Conservation (phyloP, 1,140 invertebrate genomes). For the Leguminivora glycinivorella region DNA sequence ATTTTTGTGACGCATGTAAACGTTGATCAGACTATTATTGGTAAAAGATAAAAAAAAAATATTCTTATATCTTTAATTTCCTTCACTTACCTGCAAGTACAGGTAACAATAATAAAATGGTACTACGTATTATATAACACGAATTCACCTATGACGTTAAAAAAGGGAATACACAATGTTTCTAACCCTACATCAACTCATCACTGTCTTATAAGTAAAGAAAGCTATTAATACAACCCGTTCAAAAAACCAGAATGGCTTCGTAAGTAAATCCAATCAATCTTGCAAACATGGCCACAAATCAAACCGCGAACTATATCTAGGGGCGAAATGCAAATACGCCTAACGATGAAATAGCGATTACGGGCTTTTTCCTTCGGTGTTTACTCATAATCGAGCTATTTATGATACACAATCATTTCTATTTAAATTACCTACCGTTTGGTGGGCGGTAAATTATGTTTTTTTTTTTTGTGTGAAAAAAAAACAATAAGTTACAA, state of each 20-base stretch:
- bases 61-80: too few relatives aligned
- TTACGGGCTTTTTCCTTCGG: slow-evolving; percentile 16
- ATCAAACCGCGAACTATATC: slow-evolving; percentile 20
- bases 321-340: slow-evolving; percentile 26
- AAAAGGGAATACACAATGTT: background rate
- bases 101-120: too few relatives aligned
- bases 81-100: too few relatives aligned
- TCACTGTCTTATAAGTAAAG: background rate
- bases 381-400: background rate
- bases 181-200: slow-evolving; percentile 1
- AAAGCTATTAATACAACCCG: slow-evolving; percentile 6
- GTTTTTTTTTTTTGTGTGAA: too few relatives aligned
- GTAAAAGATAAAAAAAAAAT: too few relatives aligned
- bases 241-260: slow-evolving; percentile 8
- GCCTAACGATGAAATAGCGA: slow-evolving; percentile 16
- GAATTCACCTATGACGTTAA: background rate
- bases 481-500: too few relatives aligned
- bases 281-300: slow-evolving; percentile 25
- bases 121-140: background rate
- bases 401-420: background rate
- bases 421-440: background rate
- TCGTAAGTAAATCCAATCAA: slow-evolving; percentile 19
- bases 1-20: too few relatives aligned
- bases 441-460: background rate
- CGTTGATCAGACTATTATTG: too few relatives aligned